Evolutionary conservation across 1,140 invertebrate genomes (phyloP), one percentile per base, ranked within the genome.

Genomic region (Drosophila orosa): DNA sequence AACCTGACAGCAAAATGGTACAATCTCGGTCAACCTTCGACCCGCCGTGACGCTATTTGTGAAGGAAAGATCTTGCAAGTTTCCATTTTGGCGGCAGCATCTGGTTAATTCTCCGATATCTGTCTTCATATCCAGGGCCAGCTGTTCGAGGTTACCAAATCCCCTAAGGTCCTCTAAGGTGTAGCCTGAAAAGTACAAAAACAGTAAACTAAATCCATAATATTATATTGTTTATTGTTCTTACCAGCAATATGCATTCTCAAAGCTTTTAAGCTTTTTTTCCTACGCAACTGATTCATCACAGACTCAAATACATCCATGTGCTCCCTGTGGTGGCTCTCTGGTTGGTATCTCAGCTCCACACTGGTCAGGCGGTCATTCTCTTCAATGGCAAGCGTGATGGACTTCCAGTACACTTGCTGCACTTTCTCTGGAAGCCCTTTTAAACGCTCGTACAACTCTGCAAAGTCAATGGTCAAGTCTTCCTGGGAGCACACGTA

Each of bases 241-340:
- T 3, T 31, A 56, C 54, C 54, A 17, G 33, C 22, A 13, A 56
- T 6, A 5, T 56, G 22, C 22, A 56, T 39, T 56, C 22, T 25
- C 19, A 56, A 39, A 12, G n/a, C 35, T 56, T 5, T 56, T 7
- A 56, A 24, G 33, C 22, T 39, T 17, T 39, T 25, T 13, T 56
- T 56, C 7, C n/a, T 24, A 3, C 54, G 13, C 22, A 56, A 17
- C 35, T 56, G 29, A 35, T 56, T 37, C 35, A 56, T 56, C n/a
- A 56, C 54, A 4, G 33, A 17, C 22, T 56, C 54, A 10, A 56
- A 56, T 24, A 40, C 35, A 6, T 56, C 35, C 35, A 56, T 17
- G 31, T 56, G 54, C 31, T 56, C 54, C 5, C 31, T 56, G 54
- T 37, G 31, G 10, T 56, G 24, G 54, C 33, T 56, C 15, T 56